Base-by-base conservation (phyloP, 2,888 invertebrate species). In the Morpho achilles region DNA sequence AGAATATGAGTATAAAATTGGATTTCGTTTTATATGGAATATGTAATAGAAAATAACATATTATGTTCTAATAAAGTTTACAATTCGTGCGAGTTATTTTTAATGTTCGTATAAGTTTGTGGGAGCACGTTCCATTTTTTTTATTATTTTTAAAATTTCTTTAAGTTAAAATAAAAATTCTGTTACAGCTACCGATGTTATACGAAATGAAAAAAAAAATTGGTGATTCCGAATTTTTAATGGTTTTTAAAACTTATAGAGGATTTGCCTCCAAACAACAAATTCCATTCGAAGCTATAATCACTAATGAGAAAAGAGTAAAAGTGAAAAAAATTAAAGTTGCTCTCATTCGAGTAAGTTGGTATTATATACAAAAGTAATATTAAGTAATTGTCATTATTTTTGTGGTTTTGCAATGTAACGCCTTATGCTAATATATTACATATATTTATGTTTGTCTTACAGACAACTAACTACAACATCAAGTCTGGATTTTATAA, bases 201-300 rank as follows among this genome's bases (percentile, higher is more conserved):
- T 71, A 75, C 46, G 80, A 82, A 62, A 72, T 80, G 48, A 63
- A 70, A n/a, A 85, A 80, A 74, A 69, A 55, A 2, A 76, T 84
- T 59, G 72, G 77, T 59, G 74, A 74, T 61, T 70, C 73, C 50
- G 70, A 67, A 45, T 69, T 89, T 23, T 64, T 67, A 6, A 60
- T 86, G 50, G 67, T 69, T 57, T 55, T 89, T 1, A 84, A 78
- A 75, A 86, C 85, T 0, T 85, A 77, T 43, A 77, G 64, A 65
- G 82, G 76, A 7, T 82, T 85, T 63, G 77, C 84, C 7, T 71
- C 80, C 0, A 77, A 74, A 52, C 87, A 89, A 69, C 72, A 59
- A 0, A 64, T 85, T 56, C 82, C 83, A 3, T 79, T 87, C 48
- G 79, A 82, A 69, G 64, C 81, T 7, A 77, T 72, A 44, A 73